A percentile compares a stretch with the other conserved stretches of the same genome.
Evolutionary conservation across 2,113 vertebrate species (phyloP).

Genomic region (Lichenostomus cassidix): DNA sequence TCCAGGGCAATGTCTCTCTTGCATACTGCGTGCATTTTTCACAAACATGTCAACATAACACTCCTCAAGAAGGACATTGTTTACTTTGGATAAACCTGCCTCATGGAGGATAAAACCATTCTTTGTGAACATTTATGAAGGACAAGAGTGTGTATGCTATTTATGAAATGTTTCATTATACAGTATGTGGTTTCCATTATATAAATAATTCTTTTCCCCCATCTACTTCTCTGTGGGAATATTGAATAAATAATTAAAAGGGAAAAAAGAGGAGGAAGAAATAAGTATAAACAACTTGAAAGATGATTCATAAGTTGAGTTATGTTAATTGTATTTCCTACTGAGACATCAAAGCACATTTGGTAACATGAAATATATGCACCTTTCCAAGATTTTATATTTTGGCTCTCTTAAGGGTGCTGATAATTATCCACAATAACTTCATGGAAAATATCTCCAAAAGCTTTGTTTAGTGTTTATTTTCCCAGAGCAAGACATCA

Average conservation of each 20-base stretch:
- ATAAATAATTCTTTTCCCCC: conserved; percentile 52
- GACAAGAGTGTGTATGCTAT: conserved; percentile 39
- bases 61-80: conserved; percentile 7
- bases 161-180: conserved; percentile 53
- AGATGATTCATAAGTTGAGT: conserved; percentile 50
- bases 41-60: conserved; percentile 56
- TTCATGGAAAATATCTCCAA: conserved; percentile 16
- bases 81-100: conserved; percentile 51
- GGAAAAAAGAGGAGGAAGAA: neutral
- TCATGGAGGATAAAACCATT: conserved; percentile 41
- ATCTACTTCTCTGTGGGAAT: conserved; percentile 38
- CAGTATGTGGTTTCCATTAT: conserved; percentile 34
- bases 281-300: conserved; percentile 60
- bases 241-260: conserved; percentile 59
- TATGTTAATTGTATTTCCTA: conserved; percentile 50
- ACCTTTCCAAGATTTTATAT: conserved; percentile 40
- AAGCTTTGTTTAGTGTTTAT: conserved; percentile 26
- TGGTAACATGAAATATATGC: neutral
- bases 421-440: neutral
- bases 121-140: conserved; percentile 48
- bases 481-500: neutral
- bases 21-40: neutral
- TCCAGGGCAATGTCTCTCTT: neutral
- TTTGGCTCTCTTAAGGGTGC: neutral
- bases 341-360: conserved; percentile 40